Conservation (phyloP, 2,113 vertebrate species). For the Galeopterus variegatus region DNA sequence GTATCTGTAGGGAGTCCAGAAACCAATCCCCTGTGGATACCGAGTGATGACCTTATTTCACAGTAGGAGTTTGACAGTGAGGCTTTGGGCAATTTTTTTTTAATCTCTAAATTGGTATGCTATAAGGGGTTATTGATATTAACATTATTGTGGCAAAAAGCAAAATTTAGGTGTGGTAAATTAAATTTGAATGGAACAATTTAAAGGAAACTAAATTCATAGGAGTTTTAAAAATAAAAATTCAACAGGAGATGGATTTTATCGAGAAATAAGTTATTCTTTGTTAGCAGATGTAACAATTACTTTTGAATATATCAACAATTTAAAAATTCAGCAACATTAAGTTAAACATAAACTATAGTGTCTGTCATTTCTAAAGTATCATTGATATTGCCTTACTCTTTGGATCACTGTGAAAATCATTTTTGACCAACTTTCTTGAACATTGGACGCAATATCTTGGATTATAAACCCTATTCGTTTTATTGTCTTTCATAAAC, state of each 20-base stretch:
- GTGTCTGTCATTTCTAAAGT: background rate
- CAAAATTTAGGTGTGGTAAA: constrained; percentile 56
- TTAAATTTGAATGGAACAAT: constrained; percentile 72
- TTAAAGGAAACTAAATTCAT: constrained; percentile 39
- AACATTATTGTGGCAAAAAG: constrained; percentile 54
- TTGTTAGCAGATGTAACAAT: constrained; percentile 42
- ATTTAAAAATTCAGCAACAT: constrained; percentile 13
- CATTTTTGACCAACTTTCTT: constrained; percentile 44
- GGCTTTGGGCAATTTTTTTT: constrained; percentile 31
- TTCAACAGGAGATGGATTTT: constrained; percentile 30
- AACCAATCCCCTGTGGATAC: background rate
- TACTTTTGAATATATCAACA: constrained; percentile 8
- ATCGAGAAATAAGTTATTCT: constrained; percentile 51
- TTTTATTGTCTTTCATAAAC: constrained; percentile 45
- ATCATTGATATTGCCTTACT: background rate
- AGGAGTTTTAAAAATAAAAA: constrained; percentile 50
- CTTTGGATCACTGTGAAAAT: constrained; percentile 48
- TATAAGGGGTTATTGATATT: constrained; percentile 46
- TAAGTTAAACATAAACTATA: background rate
- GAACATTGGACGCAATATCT: constrained; percentile 6
- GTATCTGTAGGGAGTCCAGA: background rate
- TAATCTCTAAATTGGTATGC: constrained; percentile 38
- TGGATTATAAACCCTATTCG: constrained; percentile 36
- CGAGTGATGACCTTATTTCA: background rate
- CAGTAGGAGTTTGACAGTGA: constrained; percentile 27